Base-by-base conservation (phyloP, 2,797 vertebrate species). In the Acanthurus leucopareius region DNA sequence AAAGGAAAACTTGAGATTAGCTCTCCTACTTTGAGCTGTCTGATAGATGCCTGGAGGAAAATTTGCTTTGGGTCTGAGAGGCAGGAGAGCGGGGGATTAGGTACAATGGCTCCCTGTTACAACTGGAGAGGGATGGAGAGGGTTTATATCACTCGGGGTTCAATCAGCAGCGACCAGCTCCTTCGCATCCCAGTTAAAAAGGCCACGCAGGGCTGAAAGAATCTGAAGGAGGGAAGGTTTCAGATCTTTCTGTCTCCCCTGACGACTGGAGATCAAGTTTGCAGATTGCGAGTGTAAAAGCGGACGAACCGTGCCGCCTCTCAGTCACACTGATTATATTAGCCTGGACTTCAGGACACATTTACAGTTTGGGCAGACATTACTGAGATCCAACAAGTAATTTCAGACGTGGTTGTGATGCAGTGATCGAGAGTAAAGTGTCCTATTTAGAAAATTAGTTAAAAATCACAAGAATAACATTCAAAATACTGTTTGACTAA, bases 81-180 rank as follows among this genome's bases (percentile, higher is more conserved):
- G 56, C 56, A 58, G 72, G 71, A 68, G 84, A 38, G 64, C 25
- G 28, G 2, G 2, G 86, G 80, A 89, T 88, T 88, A 86, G 63
- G 7, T 38, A 90, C 90, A 88, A 92, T 82, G 57, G 63, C 69
- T 70, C 64, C 61, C 85, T 85, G 78, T 88, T 85, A 80, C 22
- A 57, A 72, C 74, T 68, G 69, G 72, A 85, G 81, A 59, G 63
- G 60, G 68, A 57, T 68, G 82, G 64, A 82, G 79, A 80, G 75
- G 81, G 73, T 85, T 87, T 77, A 69, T 70, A 70, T 82, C 81
- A 66, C 74, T 76, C 68, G 3, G 61, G 40, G 76, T 91, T 89
- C 79, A 91, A 83, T 85, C 86, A 54, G 73, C 70, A 20, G 76
- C 54, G 57, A 68, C 65, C 78, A 13, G 45, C 76, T 86, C 77